These are phyloP conservation scores for Diadromus collaris DNA, from an alignment of 2,888 invertebrate species.

Conservation along the genomic window DNA sequence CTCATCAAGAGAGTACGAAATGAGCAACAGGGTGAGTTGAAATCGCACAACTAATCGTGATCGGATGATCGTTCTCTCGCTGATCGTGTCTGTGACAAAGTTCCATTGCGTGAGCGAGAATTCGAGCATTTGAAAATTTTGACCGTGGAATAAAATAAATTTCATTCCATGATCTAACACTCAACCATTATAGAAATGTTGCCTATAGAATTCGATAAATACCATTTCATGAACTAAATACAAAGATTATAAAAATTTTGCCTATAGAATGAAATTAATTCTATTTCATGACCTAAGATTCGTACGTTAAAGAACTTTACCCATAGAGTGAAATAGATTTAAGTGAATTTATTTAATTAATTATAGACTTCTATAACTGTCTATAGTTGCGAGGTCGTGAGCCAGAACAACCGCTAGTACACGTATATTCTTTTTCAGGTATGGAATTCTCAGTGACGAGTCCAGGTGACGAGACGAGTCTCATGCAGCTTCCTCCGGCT, in stretches of 20 bases:
- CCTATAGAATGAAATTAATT: too few species aligned
- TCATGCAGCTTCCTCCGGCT: conserved; percentile 68
- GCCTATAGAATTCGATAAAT: too few species aligned
- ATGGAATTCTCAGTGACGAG: conserved; percentile 71
- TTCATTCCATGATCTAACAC: too few species aligned
- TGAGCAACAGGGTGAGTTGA: conserved; percentile 77
- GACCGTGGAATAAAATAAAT: too few species aligned
- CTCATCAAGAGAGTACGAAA: conserved; percentile 83
- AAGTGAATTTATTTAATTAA: neutral
- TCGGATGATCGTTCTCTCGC: neutral
- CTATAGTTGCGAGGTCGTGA: too few species aligned
- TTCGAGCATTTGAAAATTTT: neutral
- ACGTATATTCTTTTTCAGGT: conserved; percentile 58
- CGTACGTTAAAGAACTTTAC: too few species aligned
- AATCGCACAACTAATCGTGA: neutral
- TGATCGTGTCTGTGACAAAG: too few species aligned
- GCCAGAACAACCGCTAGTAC: neutral
- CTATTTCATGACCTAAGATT: too few species aligned
- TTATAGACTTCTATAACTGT: neutral
- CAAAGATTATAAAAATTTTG: too few species aligned
- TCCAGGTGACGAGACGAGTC: conserved; percentile 68
- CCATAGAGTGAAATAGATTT: neutral
- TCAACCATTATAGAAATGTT: too few species aligned
- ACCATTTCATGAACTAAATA: too few species aligned
- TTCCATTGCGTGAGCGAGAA: neutral